These are phyloP conservation scores for Euplexia lucipara DNA, from an alignment of 2,888 invertebrate genomes.

Conservation along the genomic window DNA sequence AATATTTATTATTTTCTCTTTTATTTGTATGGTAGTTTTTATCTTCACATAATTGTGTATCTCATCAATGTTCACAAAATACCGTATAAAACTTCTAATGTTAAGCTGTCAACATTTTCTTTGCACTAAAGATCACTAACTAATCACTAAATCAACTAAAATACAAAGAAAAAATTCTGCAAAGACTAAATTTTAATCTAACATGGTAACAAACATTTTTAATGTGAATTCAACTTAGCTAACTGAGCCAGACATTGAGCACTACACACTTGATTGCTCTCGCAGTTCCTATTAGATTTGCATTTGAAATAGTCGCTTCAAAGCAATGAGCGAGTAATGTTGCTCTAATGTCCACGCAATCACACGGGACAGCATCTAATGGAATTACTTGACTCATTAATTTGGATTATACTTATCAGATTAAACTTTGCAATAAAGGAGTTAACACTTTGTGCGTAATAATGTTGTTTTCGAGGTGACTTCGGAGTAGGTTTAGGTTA, in stretches of 20 bases:
- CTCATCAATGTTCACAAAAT: no score
- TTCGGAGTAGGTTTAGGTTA: no score
- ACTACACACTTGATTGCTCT: slow-evolving; percentile 43
- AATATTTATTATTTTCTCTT: no score
- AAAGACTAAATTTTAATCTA: background rate
- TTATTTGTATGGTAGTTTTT: no score
- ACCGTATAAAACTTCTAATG: no score
- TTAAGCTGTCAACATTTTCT: no score
- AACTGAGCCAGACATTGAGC: slow-evolving; percentile 19
- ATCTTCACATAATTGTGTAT: no score
- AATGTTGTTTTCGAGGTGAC: slow-evolving; percentile 4
- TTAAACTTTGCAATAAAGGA: slow-evolving; percentile 33
- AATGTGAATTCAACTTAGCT: slow-evolving; percentile 14
- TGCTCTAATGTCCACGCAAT: slow-evolving; percentile 57
- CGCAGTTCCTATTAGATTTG: slow-evolving; percentile 60
- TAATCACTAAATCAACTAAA: background rate
- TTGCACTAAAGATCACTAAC: no score
- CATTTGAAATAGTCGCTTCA: slow-evolving; percentile 65
- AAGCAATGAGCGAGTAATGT: slow-evolving; percentile 57
- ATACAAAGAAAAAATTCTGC: background rate
- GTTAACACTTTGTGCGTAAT: slow-evolving; percentile 1
- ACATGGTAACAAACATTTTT: background rate
- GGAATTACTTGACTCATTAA: slow-evolving; percentile 60
- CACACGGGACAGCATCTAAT: slow-evolving; percentile 54
- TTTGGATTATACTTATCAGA: slow-evolving; percentile 48